A percentile compares a stretch with the other conserved stretches of the same genome.
Evolutionary conservation across 23 tunicate species (phyloP).

Genomic region (Ciona savignyi): DNA sequence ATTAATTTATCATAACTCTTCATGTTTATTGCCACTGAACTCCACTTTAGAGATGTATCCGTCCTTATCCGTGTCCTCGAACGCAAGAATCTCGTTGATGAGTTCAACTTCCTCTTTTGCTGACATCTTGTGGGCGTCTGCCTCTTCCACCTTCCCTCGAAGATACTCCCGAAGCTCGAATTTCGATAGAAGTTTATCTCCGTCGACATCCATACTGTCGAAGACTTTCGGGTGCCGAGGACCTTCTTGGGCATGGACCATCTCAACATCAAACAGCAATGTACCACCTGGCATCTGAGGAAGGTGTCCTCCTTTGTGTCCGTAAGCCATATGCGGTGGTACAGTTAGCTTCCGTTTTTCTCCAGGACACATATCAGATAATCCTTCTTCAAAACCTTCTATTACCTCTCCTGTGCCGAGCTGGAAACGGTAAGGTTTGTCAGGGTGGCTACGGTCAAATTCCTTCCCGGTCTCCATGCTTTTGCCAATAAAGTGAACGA

Average conservation of each 20-base stretch:
- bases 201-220: constrained; percentile 82
- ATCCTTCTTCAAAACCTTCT: constrained; percentile 95
- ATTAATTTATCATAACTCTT: constrained; percentile 46
- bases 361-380: constrained; percentile 95
- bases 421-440: constrained; percentile 94
- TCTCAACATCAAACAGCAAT: constrained; percentile 78
- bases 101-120: constrained; percentile 50
- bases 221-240: constrained; percentile 98
- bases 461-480: constrained; percentile 65
- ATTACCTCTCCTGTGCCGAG: constrained; percentile 97
- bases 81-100: constrained; percentile 40
- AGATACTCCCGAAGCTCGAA: constrained; percentile 73
- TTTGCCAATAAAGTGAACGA: constrained; percentile 82
- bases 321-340: constrained; percentile 96
- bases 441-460: constrained; percentile 71
- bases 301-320: constrained; percentile 74
- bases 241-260: constrained; percentile 98
- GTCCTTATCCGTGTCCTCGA: constrained; percentile 83
- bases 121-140: constrained; percentile 38
- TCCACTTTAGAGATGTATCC: constrained; percentile 75
- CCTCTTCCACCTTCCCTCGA: constrained; percentile 26
- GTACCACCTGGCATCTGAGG: constrained; percentile 99
- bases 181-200: constrained; percentile 55
- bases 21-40: constrained; percentile 89
- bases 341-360: constrained; percentile 79